A percentile compares a stretch with the other conserved stretches of the same genome.
These are phyloP conservation scores for Phrixothrix hirtus DNA, from an alignment of 2,888 invertebrate genomes.

Conservation along the genomic window DNA sequence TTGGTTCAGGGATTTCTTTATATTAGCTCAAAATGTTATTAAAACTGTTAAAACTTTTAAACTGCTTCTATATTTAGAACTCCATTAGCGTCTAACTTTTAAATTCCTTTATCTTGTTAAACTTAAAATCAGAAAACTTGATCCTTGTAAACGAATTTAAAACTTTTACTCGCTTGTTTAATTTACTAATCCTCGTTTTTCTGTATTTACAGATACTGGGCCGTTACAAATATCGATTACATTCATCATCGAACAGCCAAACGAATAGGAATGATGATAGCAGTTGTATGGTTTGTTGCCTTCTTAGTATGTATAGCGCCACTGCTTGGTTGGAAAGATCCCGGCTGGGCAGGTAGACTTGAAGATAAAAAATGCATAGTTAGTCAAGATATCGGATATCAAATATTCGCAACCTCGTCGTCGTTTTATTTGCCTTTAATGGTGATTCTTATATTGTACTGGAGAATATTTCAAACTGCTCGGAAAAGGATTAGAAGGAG, in stretches of 20 bases:
- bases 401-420: conserved; percentile 87
- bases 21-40: no score
- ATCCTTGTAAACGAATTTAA: no score
- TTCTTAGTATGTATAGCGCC: conserved; percentile 87
- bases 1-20: no score
- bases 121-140: conserved; percentile 10
- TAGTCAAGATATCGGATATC: conserved; percentile 81
- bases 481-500: conserved; percentile 77
- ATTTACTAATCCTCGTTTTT: neutral
- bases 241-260: conserved; percentile 79
- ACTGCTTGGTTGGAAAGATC: conserved; percentile 81
- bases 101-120: conserved; percentile 11
- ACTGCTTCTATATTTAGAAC: conserved; percentile 9
- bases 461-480: conserved; percentile 89
- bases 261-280: conserved; percentile 79
- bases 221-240: conserved; percentile 89
- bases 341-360: conserved; percentile 62
- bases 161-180: neutral
- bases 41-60: no score
- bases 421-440: conserved; percentile 90
- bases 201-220: conserved; percentile 72
- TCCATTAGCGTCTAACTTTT: conserved; percentile 9
- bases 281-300: conserved; percentile 81
- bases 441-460: conserved; percentile 86
- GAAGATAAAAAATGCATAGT: conserved; percentile 75